Percentiles rank a stretch among this genome's conserved stretches.
These are phyloP conservation scores for Oreochromis mossambicus DNA, from an alignment of 2,797 vertebrate genomes.

Conservation along the genomic window DNA sequence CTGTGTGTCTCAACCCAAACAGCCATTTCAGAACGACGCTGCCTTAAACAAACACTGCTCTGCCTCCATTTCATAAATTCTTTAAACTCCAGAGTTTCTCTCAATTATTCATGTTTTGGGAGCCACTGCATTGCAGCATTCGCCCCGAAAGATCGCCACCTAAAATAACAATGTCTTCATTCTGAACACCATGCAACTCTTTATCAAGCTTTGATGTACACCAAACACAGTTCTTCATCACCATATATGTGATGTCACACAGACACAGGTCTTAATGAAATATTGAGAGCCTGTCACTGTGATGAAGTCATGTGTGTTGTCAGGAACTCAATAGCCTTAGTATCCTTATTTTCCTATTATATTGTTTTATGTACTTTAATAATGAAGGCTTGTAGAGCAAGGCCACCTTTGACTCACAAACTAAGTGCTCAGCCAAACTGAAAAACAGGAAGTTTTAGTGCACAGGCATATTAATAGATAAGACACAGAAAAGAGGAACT, in stretches of 20 bases:
- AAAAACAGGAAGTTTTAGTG: too few relatives aligned
- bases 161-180: constrained; percentile 54
- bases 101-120: constrained; percentile 69
- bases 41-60: constrained; percentile 73
- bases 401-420: too few relatives aligned
- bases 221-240: neutral
- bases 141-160: constrained; percentile 30
- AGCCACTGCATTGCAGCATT: constrained; percentile 67
- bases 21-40: constrained; percentile 45
- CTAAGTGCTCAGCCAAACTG: too few relatives aligned
- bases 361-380: too few relatives aligned
- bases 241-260: neutral
- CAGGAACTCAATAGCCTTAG: too few relatives aligned
- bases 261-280: constrained; percentile 13
- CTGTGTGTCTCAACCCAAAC: constrained; percentile 41
- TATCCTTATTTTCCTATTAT: too few relatives aligned
- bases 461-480: too few relatives aligned
- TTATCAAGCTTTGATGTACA: neutral
- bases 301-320: constrained; percentile 11
- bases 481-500: too few relatives aligned
- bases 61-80: constrained; percentile 73
- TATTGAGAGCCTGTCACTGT: constrained; percentile 15
- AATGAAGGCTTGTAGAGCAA: too few relatives aligned
- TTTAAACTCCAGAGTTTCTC: constrained; percentile 62
- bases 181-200: neutral